phyloP scores from a whole-genome alignment of 2,888 invertebrate species.

The Miltochrista miniata region DNA sequence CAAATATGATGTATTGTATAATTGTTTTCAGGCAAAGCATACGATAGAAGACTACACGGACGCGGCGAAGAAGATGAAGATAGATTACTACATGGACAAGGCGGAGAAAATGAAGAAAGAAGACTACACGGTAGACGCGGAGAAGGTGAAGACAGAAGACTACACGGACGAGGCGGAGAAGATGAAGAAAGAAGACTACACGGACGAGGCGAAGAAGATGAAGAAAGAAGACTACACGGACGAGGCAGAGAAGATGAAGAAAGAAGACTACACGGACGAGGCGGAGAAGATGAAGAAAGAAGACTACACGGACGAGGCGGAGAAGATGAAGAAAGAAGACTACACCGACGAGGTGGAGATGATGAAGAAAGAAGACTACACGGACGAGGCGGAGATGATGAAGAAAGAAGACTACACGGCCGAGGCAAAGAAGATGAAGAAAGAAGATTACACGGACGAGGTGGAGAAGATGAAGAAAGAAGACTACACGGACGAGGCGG shows the following conservation, averaged over 20 bases:
- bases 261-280: conserved; percentile 9
- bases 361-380: conserved; percentile 2
- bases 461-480: conserved; percentile 10
- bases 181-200: conserved; percentile 8
- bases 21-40: no score
- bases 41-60: no score
- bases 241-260: conserved; percentile 10
- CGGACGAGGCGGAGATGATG: conserved; percentile 8
- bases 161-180: no score
- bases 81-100: no score
- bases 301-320: conserved; percentile 14
- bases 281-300: conserved; percentile 1
- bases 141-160: no score
- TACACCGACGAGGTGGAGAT: conserved; percentile 10
- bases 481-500: conserved; percentile 1
- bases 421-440: neutral
- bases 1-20: no score
- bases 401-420: conserved; percentile 8
- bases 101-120: no score
- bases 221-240: conserved; percentile 2
- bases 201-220: conserved; percentile 7
- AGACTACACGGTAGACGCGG: no score
- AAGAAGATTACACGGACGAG: conserved; percentile 10
- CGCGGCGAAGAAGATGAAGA: no score
- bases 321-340: conserved; percentile 7